Conservation (phyloP, 2,888 invertebrate genomes). For the Hylaea fasciaria region DNA sequence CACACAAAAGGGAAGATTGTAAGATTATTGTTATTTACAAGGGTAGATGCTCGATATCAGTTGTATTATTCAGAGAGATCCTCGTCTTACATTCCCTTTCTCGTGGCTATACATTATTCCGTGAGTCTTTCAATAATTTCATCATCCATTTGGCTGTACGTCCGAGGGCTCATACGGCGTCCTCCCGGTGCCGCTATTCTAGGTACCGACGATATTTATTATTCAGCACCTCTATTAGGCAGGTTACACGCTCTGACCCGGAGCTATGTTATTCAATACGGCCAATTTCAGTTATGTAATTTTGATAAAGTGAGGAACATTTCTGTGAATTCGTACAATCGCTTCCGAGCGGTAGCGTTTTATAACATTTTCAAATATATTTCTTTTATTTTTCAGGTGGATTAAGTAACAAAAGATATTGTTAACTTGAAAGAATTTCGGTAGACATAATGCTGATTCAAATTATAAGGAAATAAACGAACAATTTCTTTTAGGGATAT, state of each 20-base stretch:
- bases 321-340: constrained; percentile 14
- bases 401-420: background rate
- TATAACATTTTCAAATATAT: background rate
- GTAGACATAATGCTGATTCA: too few species aligned
- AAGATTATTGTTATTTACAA: constrained; percentile 28
- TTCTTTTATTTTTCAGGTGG: background rate
- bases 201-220: constrained; percentile 41
- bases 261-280: constrained; percentile 33
- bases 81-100: constrained; percentile 39
- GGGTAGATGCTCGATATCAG: constrained; percentile 22
- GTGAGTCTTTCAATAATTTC: constrained; percentile 50
- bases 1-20: constrained; percentile 17
- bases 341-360: background rate
- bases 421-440: background rate
- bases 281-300: constrained; percentile 40
- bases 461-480: background rate
- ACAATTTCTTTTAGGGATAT: too few species aligned
- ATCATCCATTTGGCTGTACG: constrained; percentile 46
- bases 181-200: constrained; percentile 43
- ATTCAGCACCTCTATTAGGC: constrained; percentile 43
- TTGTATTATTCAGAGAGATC: constrained; percentile 27
- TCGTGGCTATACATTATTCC: constrained; percentile 42
- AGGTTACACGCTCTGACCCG: constrained; percentile 31
- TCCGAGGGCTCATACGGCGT: constrained; percentile 34
- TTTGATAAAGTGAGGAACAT: constrained; percentile 27